A percentile compares a stretch with the other conserved stretches of the same genome.
These are phyloP conservation scores for Therioaphis trifolii DNA, from an alignment of 2,888 invertebrate genomes.

Conservation along the genomic window DNA sequence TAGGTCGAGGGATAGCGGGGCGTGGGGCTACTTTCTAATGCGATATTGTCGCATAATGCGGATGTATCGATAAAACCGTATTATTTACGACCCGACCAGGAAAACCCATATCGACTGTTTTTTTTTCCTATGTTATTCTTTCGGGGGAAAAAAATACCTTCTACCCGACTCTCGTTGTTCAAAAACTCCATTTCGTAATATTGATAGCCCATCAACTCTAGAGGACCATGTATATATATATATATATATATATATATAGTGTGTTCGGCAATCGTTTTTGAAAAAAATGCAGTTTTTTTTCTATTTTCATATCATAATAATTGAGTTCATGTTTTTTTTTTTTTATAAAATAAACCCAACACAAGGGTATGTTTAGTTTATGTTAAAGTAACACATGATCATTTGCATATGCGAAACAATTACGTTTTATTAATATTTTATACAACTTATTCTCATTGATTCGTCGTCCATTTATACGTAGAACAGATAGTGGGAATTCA, in stretches of 20 bases:
- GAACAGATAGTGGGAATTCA: no score
- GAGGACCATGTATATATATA: neutral
- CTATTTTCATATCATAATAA: neutral
- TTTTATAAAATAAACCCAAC: no score
- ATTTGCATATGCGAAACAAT: no score
- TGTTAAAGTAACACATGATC: no score
- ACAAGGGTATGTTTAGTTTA: no score
- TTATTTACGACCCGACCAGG: constrained; percentile 54
- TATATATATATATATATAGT: neutral
- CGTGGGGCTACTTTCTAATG: constrained; percentile 43
- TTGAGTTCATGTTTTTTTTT: no score
- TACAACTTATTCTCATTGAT: no score
- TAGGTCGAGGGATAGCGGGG: neutral
- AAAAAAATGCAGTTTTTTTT: neutral
- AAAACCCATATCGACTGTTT: constrained; percentile 37
- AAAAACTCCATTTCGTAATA: constrained; percentile 24
- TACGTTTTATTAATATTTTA: no score
- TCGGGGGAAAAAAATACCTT: neutral
- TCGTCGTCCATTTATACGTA: no score
- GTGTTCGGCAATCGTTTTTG: neutral
- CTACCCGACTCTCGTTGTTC: neutral
- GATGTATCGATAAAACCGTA: constrained; percentile 57
- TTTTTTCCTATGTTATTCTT: constrained; percentile 24
- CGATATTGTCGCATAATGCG: constrained; percentile 53
- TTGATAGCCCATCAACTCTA: constrained; percentile 42